Percentiles rank a stretch among this genome's conserved stretches.
Conservation (phyloP, 1,140 invertebrate genomes). For the Rhyzopertha dominica region DNA sequence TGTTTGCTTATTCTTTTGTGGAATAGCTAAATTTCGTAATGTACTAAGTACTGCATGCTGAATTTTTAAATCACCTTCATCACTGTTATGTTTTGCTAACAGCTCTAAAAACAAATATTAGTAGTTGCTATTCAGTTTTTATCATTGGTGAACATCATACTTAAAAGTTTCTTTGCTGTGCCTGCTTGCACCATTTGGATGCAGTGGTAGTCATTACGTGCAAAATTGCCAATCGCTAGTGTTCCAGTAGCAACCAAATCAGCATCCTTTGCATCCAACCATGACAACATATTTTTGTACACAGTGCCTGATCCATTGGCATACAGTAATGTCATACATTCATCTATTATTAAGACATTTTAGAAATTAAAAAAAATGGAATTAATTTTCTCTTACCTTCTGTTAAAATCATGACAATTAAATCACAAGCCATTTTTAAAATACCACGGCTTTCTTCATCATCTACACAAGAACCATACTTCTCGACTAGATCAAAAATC, state of each 20-base stretch:
- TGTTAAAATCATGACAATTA: slow-evolving; percentile 76
- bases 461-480: slow-evolving; percentile 55
- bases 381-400: slow-evolving; percentile 60
- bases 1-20: slow-evolving; percentile 66
- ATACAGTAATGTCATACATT: slow-evolving; percentile 79
- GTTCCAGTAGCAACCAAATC: slow-evolving; percentile 76
- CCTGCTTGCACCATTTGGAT: slow-evolving; percentile 74
- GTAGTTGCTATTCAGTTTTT: too few species aligned
- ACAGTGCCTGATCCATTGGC: slow-evolving; percentile 63
- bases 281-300: slow-evolving; percentile 66
- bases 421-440: slow-evolving; percentile 78
- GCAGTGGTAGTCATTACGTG: slow-evolving; percentile 78
- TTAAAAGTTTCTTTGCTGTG: slow-evolving; percentile 68
- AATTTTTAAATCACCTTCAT: slow-evolving; percentile 59
- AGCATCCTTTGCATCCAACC: slow-evolving; percentile 68
- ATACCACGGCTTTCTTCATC: slow-evolving; percentile 66
- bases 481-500: slow-evolving; percentile 68
- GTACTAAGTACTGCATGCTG: slow-evolving; percentile 80
- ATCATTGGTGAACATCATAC: too few species aligned
- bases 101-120: slow-evolving; percentile 26
- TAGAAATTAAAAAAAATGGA: slow-evolving; percentile 5
- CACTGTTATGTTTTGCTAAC: slow-evolving; percentile 30
- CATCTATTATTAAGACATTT: slow-evolving; percentile 54
- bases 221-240: slow-evolving; percentile 85
- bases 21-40: slow-evolving; percentile 78